These are phyloP conservation scores for Ranitomeya imitator DNA, from an alignment of 2,113 vertebrate species.

Conservation along the genomic window DNA sequence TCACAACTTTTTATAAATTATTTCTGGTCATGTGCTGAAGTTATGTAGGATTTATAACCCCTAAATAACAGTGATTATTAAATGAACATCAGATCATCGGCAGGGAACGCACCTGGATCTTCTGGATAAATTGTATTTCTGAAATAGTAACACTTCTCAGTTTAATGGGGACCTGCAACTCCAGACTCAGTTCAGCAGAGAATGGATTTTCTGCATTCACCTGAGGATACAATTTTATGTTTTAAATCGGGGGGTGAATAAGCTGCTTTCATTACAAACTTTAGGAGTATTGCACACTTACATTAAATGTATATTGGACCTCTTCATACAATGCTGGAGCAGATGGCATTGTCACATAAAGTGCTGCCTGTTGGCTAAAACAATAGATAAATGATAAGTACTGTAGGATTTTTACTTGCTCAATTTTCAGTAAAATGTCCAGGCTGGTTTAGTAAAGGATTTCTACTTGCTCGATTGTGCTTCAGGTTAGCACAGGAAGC, in stretches of 20 bases:
- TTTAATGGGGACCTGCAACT: slow-evolving; percentile 64
- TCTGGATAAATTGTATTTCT: slow-evolving; percentile 57
- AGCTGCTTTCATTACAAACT: neutral
- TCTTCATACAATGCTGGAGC: slow-evolving; percentile 58
- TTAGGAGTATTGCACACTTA: slow-evolving; percentile 46
- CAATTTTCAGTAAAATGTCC: too few species aligned
- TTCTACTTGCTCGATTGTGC: too few species aligned
- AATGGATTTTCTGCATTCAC: slow-evolving; percentile 66
- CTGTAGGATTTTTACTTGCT: too few species aligned
- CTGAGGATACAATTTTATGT: slow-evolving; percentile 60
- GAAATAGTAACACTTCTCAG: slow-evolving; percentile 42
- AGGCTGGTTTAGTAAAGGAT: too few species aligned
- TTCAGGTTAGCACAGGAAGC: too few species aligned
- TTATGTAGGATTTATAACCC: too few species aligned
- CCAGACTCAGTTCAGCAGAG: slow-evolving; percentile 60
- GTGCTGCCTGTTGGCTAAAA: neutral
- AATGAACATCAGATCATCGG: neutral
- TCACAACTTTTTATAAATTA: too few species aligned
- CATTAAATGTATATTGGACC: slow-evolving; percentile 60
- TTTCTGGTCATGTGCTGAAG: too few species aligned
- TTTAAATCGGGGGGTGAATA: neutral
- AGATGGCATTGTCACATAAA: slow-evolving; percentile 58
- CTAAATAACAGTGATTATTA: neutral
- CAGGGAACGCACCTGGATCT: slow-evolving; percentile 62
- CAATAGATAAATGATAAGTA: neutral